A percentile compares a stretch with the other conserved stretches of the same genome.
Conservation (phyloP, 2,888 invertebrate species). For the Hirtodrosophila histrioides region DNA sequence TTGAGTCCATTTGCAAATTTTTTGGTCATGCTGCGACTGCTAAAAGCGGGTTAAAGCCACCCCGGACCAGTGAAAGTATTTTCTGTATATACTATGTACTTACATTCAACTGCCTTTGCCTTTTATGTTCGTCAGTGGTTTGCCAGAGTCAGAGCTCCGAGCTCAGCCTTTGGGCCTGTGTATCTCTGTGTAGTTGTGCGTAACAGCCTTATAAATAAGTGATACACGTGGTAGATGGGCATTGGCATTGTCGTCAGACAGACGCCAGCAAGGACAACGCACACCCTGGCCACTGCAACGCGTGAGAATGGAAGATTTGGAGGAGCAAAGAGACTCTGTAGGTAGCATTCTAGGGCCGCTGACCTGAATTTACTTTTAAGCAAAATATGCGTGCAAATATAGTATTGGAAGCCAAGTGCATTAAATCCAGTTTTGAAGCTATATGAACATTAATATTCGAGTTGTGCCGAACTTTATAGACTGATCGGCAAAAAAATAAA, state of each 20-base stretch:
- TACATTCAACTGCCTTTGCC: constrained; percentile 51
- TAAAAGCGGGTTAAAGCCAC: constrained; percentile 74
- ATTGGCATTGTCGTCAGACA: constrained; percentile 44
- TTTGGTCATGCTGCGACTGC: constrained; percentile 52
- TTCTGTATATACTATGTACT: constrained; percentile 43
- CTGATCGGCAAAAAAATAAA: too few relatives aligned
- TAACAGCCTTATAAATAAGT: constrained; percentile 80
- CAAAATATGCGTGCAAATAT: constrained; percentile 12
- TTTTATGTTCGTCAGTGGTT: constrained; percentile 48
- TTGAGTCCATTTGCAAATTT: constrained; percentile 76
- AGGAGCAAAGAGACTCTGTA: not conserved
- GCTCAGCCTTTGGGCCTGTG: constrained; percentile 15
- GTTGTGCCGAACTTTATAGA: not conserved
- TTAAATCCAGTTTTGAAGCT: constrained; percentile 15
- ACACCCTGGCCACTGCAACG: too few relatives aligned
- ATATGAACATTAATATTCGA: not conserved
- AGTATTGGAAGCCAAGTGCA: not conserved
- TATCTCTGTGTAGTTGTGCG: constrained; percentile 70
- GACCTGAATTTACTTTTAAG: constrained; percentile 19
- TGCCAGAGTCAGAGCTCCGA: constrained; percentile 18
- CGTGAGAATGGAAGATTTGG: constrained; percentile 5
- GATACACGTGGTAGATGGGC: constrained; percentile 59
- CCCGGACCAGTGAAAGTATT: constrained; percentile 52
- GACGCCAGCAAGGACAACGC: constrained; percentile 46
- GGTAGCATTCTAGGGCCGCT: constrained; percentile 12